A percentile compares a stretch with the other conserved stretches of the same genome.
These are phyloP conservation scores for Gonioctena quinquepunctata DNA, from an alignment of 1,140 invertebrate genomes.

Conservation along the genomic window DNA sequence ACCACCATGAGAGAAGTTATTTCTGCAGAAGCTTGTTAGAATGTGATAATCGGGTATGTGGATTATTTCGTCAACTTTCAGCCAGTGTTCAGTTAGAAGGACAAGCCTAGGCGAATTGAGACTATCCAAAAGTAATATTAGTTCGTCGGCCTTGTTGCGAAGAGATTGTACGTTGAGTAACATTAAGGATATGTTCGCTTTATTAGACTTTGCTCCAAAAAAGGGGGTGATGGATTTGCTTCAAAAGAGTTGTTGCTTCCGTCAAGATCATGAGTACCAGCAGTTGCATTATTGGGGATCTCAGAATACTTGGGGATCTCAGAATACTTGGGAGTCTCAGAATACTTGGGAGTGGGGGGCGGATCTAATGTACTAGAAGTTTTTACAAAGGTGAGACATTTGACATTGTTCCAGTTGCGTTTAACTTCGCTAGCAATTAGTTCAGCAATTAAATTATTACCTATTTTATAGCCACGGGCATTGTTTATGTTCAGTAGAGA, in stretches of 20 bases:
- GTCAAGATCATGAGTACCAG: neutral
- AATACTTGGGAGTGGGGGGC: neutral
- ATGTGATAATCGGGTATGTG: too few relatives aligned
- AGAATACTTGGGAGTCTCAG: too few relatives aligned
- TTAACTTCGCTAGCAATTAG: neutral
- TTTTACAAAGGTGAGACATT: neutral
- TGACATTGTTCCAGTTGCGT: neutral
- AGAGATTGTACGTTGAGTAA: conserved; percentile 1
- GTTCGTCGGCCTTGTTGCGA: neutral
- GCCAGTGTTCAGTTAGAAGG: neutral
- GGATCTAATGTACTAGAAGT: neutral
- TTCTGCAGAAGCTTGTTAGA: too few relatives aligned
- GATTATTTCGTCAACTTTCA: neutral
- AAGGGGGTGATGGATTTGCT: neutral
- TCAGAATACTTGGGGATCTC: too few relatives aligned
- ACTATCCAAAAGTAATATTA: neutral
- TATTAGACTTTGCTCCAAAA: neutral
- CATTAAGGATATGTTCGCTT: neutral
- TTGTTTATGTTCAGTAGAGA: neutral
- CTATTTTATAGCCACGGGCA: neutral
- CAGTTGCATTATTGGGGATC: neutral
- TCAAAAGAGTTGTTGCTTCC: neutral
- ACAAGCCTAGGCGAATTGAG: neutral
- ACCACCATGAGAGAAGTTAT: too few relatives aligned
- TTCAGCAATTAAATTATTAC: neutral